Evolutionary conservation across 2,797 vertebrate genomes (phyloP), one percentile per base, ranked within the genome.

Genomic region (Tapera naevia): DNA sequence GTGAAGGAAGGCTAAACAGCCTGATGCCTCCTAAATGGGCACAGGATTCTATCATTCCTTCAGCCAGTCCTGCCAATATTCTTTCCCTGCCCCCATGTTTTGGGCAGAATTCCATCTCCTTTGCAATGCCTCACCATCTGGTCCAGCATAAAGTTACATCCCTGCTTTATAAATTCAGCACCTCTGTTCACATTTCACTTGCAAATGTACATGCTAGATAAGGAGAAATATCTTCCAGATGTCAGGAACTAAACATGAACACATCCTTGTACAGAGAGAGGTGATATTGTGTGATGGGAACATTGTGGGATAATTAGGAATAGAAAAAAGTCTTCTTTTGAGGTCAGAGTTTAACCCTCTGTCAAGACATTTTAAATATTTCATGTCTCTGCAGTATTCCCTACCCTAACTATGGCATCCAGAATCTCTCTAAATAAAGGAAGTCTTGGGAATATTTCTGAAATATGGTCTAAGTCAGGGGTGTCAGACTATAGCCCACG

Each of bases 141-240:
- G n/a, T 75, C 48, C 48, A 61, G 53, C 19, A 62, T 71, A 91
- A 86, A 81, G 48, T 80, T 85, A 73, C 27, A 4, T 53, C 80
- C 37, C 70, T 86, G 48, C 41, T 94, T 86, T 84, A 90, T 90
- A 82, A 81, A 48, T 61, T 91, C 94, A 92, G 66, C 56, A 60
- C 58, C 21, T 90, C 88, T 87, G 81, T 84, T 61, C 70, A 90
- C 24, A 67, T 80, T 90, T 90, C 74, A 67, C 67, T 86, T 33
- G 58, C 89, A 94, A 92, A 80, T 25, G 18, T 32, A n/a, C n/a
- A 39, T 22, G 48, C 57, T 51, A 93, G 91, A 96, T 89, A 95
- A 78, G 37, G 43, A 92, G 21, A 88, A 86, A 91, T 94, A 57
- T 69, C 64, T 90, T 95, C 89, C 95, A 96, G 83, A 91, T 90